Base-by-base conservation (phyloP, 92 coral and sea anemone species). In the Nematostella vectensis region DNA sequence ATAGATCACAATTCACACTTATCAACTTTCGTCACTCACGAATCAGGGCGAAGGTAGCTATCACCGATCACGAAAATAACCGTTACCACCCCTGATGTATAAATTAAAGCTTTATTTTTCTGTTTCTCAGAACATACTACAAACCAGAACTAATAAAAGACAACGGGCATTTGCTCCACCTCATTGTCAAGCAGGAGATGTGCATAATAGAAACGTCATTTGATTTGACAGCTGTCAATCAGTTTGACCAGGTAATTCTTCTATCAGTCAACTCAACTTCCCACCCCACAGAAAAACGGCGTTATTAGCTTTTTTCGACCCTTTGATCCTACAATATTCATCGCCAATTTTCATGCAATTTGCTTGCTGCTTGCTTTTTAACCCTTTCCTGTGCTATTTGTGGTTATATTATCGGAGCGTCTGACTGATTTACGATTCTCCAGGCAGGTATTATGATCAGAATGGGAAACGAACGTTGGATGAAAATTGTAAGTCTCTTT, bases 391-490 rank as follows among this genome's bases (percentile, higher is more conserved):
- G n/a, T n/a, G n/a, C n/a, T n/a, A n/a, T n/a, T n/a, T n/a, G n/a
- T n/a, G n/a, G n/a, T n/a, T n/a, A n/a, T n/a, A n/a, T n/a, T n/a
- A n/a, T n/a, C n/a, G n/a, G n/a, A n/a, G n/a, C n/a, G n/a, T n/a
- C n/a, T n/a, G n/a, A n/a, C n/a, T n/a, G n/a, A n/a, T n/a, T n/a
- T n/a, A n/a, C n/a, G n/a, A n/a, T n/a, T 6, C 29, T 45, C 44
- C 36, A 81, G 88, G 94, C 94, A 51, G 94, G 94, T 39, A 44
- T 83, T 30, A 83, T 83, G 94, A 72, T 83, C 56, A 58, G 94
- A 63, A 67, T 83, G 60, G 86, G 77, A 56, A 71, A 74, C 50
- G 94, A 83, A 27, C 85, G 76, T 55, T 83, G 94, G 94, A 79
- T 79, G 65, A 83, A 78, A 38, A 47, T 67, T 16, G 84, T 78